Conservation (phyloP, 1,140 invertebrate genomes). For the Yoshiicerus persimilis region DNA sequence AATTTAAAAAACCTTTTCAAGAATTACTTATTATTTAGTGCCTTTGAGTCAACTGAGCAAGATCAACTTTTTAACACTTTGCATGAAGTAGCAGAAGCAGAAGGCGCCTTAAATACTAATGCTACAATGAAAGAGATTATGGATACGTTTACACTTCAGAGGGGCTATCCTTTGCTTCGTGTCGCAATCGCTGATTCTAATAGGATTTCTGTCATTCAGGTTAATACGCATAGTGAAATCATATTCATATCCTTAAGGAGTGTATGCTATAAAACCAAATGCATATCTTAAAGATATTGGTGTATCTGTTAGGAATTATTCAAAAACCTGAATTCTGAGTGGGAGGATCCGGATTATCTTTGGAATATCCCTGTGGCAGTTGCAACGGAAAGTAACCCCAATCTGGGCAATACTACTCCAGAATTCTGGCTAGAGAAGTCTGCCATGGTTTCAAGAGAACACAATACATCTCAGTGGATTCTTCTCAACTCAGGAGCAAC, state of each 20-base stretch:
- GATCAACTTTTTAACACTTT: slow-evolving; percentile 71
- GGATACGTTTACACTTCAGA: slow-evolving; percentile 77
- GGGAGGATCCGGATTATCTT: not conserved
- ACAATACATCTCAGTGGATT: not conserved
- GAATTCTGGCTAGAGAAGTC: not conserved
- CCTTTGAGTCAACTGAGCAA: slow-evolving; percentile 67
- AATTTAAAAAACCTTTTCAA: not conserved
- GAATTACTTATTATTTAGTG: slow-evolving; percentile 26
- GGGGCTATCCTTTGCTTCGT: slow-evolving; percentile 76
- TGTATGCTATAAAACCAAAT: no score
- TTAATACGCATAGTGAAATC: not conserved
- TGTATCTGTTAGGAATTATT: not conserved
- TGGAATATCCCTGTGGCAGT: slow-evolving; percentile 29
- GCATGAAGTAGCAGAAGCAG: slow-evolving; percentile 56
- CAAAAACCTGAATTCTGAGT: not conserved
- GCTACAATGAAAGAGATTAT: slow-evolving; percentile 66
- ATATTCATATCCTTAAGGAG: no score
- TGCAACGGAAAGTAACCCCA: not conserved
- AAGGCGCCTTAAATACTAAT: not conserved
- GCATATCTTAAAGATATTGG: no score
- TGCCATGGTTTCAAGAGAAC: not conserved
- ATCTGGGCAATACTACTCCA: not conserved
- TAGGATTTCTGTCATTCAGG: not conserved
- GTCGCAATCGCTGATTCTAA: slow-evolving; percentile 52
- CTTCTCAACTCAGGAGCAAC: slow-evolving; percentile 21